Evolutionary conservation across 2,888 invertebrate genomes (phyloP), one percentile per base, ranked within the genome.

Genomic region (Hyposoter dolosus): DNA sequence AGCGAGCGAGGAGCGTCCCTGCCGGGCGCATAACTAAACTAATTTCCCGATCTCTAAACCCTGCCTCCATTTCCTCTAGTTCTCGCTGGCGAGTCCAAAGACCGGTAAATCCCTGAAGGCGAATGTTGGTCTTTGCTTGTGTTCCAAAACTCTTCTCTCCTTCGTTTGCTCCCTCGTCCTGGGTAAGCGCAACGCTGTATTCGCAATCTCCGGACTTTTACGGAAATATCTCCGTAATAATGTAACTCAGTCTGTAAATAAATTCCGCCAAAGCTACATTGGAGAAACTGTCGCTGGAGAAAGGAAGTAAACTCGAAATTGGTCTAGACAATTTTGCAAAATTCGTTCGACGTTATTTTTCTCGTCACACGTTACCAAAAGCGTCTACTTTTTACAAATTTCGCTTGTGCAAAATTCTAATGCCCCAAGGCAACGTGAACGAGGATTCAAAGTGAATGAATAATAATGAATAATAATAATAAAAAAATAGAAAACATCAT

Each of bases 1-100:
- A 45, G 28, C 63, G 76, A 89, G 89, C 87, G 80, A 85, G 88
- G 89, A 88, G 90, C 90, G 91, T 92, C 89, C 92, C 92, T 93
- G 93, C 91, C 91, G 87, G 90, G 89, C 90, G 91, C 91, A 92
- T 93, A 93, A 93, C 93, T 92, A 93, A 93, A 93, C 93, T 93
- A 93, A 93, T 93, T 93, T 92, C 89, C 90, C 75, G 85, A 87
- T 88, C 84, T 87, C 74, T 89, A 90, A 90, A 90, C 93, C 91
- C 93, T 90, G 91, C 90, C 90, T 90, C 89, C 81, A 88, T 88
- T 90, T 92, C 90, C 90, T 89, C 89, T 77, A 66, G 66, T 66
- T 76, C 68, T 75, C 82, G 68, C 63, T 47, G 77, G 60, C 66
- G 40, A 68, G 43, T 88, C 82, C 86, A 86, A 66, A 71, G 60